A percentile compares a stretch with the other conserved stretches of the same genome.
phyloP scores from a whole-genome alignment of 2,113 vertebrate genomes.

The Polypterus senegalus region DNA sequence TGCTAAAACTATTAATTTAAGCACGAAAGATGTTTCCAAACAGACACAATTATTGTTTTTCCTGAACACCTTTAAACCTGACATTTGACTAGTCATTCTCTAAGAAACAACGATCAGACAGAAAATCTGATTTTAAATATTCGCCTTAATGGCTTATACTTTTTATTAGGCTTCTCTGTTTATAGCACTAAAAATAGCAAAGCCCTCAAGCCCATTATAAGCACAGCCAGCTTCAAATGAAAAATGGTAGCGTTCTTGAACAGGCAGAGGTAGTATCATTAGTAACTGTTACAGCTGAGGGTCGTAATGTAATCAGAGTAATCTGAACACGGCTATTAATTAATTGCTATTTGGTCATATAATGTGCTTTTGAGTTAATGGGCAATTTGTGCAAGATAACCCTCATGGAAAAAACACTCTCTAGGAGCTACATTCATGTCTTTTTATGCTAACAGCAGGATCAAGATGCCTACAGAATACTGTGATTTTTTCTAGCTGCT shows the following conservation, averaged over 20 bases:
- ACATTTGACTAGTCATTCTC: too few species aligned
- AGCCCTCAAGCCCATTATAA: slow-evolving; percentile 45
- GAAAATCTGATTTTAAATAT: too few species aligned
- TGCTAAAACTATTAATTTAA: too few species aligned
- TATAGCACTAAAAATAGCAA: slow-evolving; percentile 47
- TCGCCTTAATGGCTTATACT: background rate
- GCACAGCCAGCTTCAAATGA: slow-evolving; percentile 37
- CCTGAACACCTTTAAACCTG: too few species aligned
- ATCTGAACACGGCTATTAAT: slow-evolving; percentile 62
- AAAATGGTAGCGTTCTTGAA: slow-evolving; percentile 38
- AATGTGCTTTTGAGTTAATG: slow-evolving; percentile 64
- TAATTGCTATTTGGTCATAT: slow-evolving; percentile 68
- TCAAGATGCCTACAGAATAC: slow-evolving; percentile 3
- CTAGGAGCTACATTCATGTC: slow-evolving; percentile 9
- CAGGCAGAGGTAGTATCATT: slow-evolving; percentile 42
- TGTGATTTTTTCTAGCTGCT: too few species aligned
- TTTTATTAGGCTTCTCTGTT: slow-evolving; percentile 1
- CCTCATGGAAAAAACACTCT: slow-evolving; percentile 43
- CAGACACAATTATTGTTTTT: too few species aligned
- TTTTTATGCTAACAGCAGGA: slow-evolving; percentile 12
- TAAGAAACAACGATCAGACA: too few species aligned
- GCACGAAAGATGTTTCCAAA: too few species aligned
- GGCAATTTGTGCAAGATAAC: slow-evolving; percentile 63
- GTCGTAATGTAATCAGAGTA: slow-evolving; percentile 45
- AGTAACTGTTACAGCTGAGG: slow-evolving; percentile 37